Conservation (phyloP, 2,113 vertebrate species). For the Trochalopteron elliotii region DNA sequence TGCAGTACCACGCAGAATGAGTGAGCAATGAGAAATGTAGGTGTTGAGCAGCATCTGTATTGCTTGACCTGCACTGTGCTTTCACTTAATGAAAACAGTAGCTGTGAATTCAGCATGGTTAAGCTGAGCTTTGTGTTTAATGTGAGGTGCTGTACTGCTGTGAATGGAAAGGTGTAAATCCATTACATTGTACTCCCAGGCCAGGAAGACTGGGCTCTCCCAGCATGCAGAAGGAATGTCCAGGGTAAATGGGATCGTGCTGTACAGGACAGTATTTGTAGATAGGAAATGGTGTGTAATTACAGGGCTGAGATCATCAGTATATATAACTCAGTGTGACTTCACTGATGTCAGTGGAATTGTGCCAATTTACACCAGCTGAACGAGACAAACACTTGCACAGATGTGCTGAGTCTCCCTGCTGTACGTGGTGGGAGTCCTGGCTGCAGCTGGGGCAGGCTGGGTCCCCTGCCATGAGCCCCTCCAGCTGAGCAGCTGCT, state of each 20-base stretch:
- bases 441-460: background rate
- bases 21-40: background rate
- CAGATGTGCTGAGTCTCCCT: background rate
- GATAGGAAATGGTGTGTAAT: constrained; percentile 17
- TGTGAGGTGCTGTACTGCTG: background rate
- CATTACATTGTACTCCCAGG: background rate
- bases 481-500: background rate
- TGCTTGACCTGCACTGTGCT: background rate
- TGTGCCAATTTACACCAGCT: constrained; percentile 4
- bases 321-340: background rate
- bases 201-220: background rate
- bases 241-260: background rate
- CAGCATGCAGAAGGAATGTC: background rate
- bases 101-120: background rate
- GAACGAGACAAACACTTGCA: background rate
- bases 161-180: background rate
- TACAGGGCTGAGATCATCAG: constrained; percentile 34
- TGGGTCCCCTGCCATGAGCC: background rate
- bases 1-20: background rate
- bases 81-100: constrained; percentile 3
- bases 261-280: background rate
- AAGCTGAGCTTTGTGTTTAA: background rate
- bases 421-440: background rate
- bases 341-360: constrained; percentile 30
- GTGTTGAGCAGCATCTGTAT: background rate